Percentiles rank a stretch among this genome's conserved stretches.
These are phyloP conservation scores for Callimorpha dominula DNA, from an alignment of 2,888 invertebrate genomes.

Conservation along the genomic window DNA sequence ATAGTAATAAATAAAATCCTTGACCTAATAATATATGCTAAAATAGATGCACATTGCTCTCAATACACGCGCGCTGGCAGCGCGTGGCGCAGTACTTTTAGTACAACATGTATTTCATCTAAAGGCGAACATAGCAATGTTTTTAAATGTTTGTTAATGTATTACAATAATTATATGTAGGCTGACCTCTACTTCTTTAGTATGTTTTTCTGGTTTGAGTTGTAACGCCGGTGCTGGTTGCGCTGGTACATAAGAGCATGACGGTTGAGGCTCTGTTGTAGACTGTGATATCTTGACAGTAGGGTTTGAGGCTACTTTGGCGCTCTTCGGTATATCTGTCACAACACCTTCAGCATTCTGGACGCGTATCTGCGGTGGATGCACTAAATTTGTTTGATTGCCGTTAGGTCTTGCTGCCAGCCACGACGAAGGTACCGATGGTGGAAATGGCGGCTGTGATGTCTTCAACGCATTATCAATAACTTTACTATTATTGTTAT, in stretches of 20 bases:
- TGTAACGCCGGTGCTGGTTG: conserved; percentile 62
- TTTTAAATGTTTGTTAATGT: conserved; percentile 47
- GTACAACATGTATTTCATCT: conserved; percentile 52
- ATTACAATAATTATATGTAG: conserved; percentile 47
- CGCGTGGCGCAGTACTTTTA: conserved; percentile 70
- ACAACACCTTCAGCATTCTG: conserved; percentile 67
- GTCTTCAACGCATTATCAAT: conserved; percentile 53
- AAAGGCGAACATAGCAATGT: conserved; percentile 40
- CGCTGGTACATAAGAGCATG: conserved; percentile 75
- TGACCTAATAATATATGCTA: conserved; percentile 81
- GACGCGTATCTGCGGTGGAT: conserved; percentile 72
- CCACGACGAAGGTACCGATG: conserved; percentile 81
- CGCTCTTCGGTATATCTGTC: conserved; percentile 59
- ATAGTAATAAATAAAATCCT: conserved; percentile 71
- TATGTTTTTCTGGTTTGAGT: conserved; percentile 74
- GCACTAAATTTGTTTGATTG: conserved; percentile 57
- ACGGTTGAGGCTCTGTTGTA: conserved; percentile 72
- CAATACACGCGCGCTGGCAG: conserved; percentile 72
- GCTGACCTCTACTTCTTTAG: conserved; percentile 85
- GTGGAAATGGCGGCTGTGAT: conserved; percentile 69
- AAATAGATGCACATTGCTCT: conserved; percentile 83
- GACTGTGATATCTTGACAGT: conserved; percentile 52
- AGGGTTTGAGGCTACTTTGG: conserved; percentile 59
- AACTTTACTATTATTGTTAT: conserved; percentile 42
- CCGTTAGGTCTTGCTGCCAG: conserved; percentile 60